Conservation (phyloP, 1,140 invertebrate genomes). For the Magallana ariakensis region DNA sequence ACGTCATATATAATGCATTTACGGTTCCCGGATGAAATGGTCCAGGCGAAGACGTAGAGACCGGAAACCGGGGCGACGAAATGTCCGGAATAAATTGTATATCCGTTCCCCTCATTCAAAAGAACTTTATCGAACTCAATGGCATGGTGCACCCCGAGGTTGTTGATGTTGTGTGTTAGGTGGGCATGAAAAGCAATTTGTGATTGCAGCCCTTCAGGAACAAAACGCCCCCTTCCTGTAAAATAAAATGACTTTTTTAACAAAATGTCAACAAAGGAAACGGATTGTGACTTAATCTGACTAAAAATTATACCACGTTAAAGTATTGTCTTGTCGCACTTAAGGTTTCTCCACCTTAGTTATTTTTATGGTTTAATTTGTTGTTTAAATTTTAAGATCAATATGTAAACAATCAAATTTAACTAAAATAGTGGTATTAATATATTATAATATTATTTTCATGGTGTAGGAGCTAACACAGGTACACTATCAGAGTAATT, state of each 20-base stretch:
- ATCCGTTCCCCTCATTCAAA: constrained; percentile 39
- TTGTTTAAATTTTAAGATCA: no score
- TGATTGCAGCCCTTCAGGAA: not conserved
- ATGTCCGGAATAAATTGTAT: not conserved
- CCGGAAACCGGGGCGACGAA: constrained; percentile 42
- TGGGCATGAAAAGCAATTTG: constrained; percentile 29
- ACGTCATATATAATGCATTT: constrained; percentile 25
- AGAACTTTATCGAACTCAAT: constrained; percentile 17
- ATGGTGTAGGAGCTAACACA: no score
- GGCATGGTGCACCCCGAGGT: not conserved
- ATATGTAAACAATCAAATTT: not conserved
- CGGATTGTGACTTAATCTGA: not conserved
- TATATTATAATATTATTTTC: no score
- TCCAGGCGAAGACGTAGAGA: constrained; percentile 38
- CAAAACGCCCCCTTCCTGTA: not conserved
- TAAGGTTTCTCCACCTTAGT: no score
- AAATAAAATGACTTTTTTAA: not conserved
- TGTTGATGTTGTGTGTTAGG: not conserved
- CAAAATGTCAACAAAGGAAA: not conserved
- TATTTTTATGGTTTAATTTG: not conserved
- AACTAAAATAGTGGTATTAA: not conserved
- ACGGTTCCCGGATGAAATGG: not conserved
- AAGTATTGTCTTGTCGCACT: not conserved
- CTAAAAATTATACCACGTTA: not conserved
- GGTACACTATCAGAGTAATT: no score